Evolutionary conservation across 2,888 invertebrate species (phyloP), one percentile per base, ranked within the genome.

Genomic region (Synergus umbraculus): DNA sequence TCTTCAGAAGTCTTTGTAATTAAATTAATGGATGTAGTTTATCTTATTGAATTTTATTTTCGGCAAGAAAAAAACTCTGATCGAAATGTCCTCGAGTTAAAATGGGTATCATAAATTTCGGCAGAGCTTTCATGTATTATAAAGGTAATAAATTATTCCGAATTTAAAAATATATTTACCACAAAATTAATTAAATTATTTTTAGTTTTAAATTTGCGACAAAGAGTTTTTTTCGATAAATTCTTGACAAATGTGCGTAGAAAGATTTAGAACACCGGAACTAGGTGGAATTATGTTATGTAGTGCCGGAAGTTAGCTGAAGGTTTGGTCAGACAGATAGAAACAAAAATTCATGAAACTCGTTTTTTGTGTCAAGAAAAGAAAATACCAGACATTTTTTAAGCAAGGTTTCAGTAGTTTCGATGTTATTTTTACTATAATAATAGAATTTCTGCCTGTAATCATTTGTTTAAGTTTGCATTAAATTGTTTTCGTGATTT

Each of bases 211-310:
- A 54, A 41, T 8, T 1, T 65, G 5, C 4, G 15, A 8, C 13
- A 13, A 2, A 37, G 9, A 13, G 22, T 64, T 64, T 65, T 41
- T 64, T 65, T n/a, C 15, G 41, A n/a, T 2, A 1, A 54, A n/a
- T 54, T 54, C n/a, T 54, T 54, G 1, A 8, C 4, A 60, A 66
- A 66, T 15, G 10, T 9, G n/a, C 10, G 8, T 9, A 9, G 2
- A 43, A 43, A 4, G 18, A n/a, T 66, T 10, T 69, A 44, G 22
- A 69, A 15, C 7, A 29, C 46, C 69, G 46, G 69, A 69, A 69
- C 13, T 69, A 15, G 69, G 69, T 46, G 29, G 13, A 69, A 13
- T 46, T 29, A 13, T 5, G 15, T 46, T 49, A 49, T 2, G 22
- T 44, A 66, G 1, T 41, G 15, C 4, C 37, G 41, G 41, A 37